These are phyloP conservation scores for Helleia helle DNA, from an alignment of 2,888 invertebrate genomes.

Conservation along the genomic window DNA sequence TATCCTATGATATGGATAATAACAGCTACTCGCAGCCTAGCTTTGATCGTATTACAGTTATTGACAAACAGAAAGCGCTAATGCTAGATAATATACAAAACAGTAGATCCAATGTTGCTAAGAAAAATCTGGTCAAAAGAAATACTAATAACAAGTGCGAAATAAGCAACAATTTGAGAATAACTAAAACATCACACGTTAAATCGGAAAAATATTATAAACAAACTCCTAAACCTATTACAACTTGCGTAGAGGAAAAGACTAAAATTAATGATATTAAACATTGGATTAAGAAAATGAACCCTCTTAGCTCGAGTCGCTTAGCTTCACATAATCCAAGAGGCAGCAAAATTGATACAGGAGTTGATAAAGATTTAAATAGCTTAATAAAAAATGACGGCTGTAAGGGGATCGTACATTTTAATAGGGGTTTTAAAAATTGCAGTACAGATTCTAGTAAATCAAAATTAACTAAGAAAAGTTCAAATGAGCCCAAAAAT, in stretches of 20 bases:
- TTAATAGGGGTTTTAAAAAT: too few relatives aligned
- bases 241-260: neutral
- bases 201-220: too few relatives aligned
- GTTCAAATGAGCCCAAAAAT: neutral
- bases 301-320: neutral
- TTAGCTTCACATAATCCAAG: neutral
- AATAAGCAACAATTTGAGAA: too few relatives aligned
- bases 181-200: too few relatives aligned
- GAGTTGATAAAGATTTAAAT: neutral
- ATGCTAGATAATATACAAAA: too few relatives aligned
- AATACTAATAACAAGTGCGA: too few relatives aligned
- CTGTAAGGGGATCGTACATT: neutral
- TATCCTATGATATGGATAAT: conserved; percentile 35
- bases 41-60: conserved; percentile 52
- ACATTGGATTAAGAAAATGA: neutral
- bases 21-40: conserved; percentile 39
- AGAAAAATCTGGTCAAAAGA: too few relatives aligned
- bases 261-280: neutral
- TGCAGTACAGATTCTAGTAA: neutral
- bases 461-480: neutral
- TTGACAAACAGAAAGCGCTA: conserved; percentile 39
- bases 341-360: neutral
- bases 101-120: too few relatives aligned
- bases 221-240: neutral
- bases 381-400: neutral